These are phyloP conservation scores for Nomada lathburiana DNA, from an alignment of 2,888 invertebrate genomes.

Conservation along the genomic window DNA sequence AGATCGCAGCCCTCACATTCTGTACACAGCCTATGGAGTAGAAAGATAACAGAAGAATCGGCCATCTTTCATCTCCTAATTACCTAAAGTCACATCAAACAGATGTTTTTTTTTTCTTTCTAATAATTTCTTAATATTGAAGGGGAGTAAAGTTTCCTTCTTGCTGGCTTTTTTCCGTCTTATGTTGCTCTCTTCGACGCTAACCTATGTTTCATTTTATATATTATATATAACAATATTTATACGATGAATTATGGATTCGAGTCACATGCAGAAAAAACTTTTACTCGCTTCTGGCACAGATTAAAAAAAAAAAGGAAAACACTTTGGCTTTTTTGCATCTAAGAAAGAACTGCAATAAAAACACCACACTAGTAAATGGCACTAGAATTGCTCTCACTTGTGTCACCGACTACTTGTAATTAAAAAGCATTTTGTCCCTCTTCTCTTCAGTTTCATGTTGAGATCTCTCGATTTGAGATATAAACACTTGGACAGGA, in stretches of 20 bases:
- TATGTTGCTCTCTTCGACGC: constrained; percentile 72
- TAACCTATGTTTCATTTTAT: constrained; percentile 82
- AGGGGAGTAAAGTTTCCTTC: constrained; percentile 55
- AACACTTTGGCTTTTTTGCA: constrained; percentile 86
- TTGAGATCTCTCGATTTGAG: constrained; percentile 75
- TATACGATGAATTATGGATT: constrained; percentile 85
- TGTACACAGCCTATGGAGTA: constrained; percentile 69
- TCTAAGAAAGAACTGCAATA: constrained; percentile 84
- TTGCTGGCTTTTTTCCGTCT: constrained; percentile 52
- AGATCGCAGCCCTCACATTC: constrained; percentile 67
- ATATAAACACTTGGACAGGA: constrained; percentile 74
- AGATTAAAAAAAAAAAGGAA: constrained; percentile 84
- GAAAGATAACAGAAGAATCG: constrained; percentile 70
- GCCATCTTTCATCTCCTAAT: constrained; percentile 75
- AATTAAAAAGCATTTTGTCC: constrained; percentile 78
- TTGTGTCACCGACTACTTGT: constrained; percentile 81
- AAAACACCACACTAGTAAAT: constrained; percentile 85
- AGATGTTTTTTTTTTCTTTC: constrained; percentile 77
- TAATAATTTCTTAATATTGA: constrained; percentile 61
- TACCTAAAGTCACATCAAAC: constrained; percentile 83
- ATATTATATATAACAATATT: constrained; percentile 87
- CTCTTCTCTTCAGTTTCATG: constrained; percentile 67
- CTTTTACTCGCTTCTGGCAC: constrained; percentile 84
- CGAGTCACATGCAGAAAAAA: constrained; percentile 84
- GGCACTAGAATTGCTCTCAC: constrained; percentile 86